Evolutionary conservation across 2,888 invertebrate species (phyloP), one percentile per base, ranked within the genome.

Genomic region (Macaria liturata): DNA sequence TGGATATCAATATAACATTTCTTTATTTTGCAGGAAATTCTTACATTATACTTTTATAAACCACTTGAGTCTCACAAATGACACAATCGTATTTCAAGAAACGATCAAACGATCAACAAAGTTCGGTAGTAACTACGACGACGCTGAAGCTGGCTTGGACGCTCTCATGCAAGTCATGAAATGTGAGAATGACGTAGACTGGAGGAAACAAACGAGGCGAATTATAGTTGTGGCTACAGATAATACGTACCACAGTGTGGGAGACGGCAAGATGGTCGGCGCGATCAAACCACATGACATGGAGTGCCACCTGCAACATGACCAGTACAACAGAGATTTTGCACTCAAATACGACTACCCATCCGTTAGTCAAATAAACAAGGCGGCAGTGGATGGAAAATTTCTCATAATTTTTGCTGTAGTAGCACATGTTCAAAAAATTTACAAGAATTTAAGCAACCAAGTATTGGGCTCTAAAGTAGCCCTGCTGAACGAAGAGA

Each of bases 121-220:
- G 1, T 71, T 84, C 60, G 93, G 62, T 80, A 91, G 62, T 62
- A 95, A 94, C 84, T 82, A 95, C 61, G 96, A 96, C 71, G 87
- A 93, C 3, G 96, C 95, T 0, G 98, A 98, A 86, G 97, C 97
- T 20, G 96, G 97, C 3, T 93, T 98, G 49, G 97, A 98, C 80
- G 98, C 96, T 7, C 86, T 98, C 47, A 96, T 98, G 95, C 98
- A 97, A 85, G 95, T 94, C 0, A 95, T 97, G 74, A 95, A 94
- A 7, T 95, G 95, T 71, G 83, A 92, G 66, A 69, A 94, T 1
- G 86, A 94, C 67, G 95, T 97, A 65, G 95, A 95, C 1, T 98
- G 98, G 98, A 88, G 97, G 62, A 75, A 89, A 0, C 89, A 93
- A 34, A 95, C 96, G 0, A 89, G 96, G 60, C 94, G 95, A 70